Conservation (phyloP, 1,140 invertebrate genomes). For the Drosophila oshimai region DNA sequence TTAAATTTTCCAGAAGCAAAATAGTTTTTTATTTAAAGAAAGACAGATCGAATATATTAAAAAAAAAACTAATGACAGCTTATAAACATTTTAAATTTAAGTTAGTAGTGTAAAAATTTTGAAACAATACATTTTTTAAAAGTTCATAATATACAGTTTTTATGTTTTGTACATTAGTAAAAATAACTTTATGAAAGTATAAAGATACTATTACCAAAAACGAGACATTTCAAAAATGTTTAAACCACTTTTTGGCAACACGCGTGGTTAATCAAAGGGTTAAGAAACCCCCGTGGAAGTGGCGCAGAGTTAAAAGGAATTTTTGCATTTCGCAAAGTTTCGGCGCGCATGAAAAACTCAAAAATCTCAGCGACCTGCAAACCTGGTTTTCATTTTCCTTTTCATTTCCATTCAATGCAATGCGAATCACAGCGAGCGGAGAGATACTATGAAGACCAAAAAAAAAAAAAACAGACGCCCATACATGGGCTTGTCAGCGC, state of each 20-base stretch:
- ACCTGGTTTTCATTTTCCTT: constrained; percentile 76
- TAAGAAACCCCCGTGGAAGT: not conserved
- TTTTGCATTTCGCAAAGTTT: constrained; percentile 60
- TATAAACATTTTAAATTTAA: too few relatives aligned
- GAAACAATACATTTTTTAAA: too few relatives aligned
- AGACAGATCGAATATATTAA: too few relatives aligned
- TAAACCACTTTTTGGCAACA: not conserved
- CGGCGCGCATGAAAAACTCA: constrained; percentile 16
- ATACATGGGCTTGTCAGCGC: constrained; percentile 61
- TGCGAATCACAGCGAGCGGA: constrained; percentile 25
- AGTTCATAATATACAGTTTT: too few relatives aligned
- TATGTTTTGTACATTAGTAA: too few relatives aligned
- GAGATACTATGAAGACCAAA: not conserved
- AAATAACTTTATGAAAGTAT: not conserved
- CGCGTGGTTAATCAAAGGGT: not conserved
- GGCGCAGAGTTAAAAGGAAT: constrained; percentile 19
- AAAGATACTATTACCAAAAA: not conserved
- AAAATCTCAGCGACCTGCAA: constrained; percentile 63
- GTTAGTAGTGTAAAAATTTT: too few relatives aligned
- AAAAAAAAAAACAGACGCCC: constrained; percentile 36
- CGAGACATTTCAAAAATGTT: not conserved
- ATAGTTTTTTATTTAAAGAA: too few relatives aligned
- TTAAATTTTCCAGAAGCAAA: too few relatives aligned
- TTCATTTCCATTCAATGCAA: constrained; percentile 70
- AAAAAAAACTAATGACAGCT: too few relatives aligned